Percentiles rank a stretch among this genome's conserved stretches.
Conservation (phyloP, 2,113 vertebrate genomes). For the Diphyllodes magnificus region DNA sequence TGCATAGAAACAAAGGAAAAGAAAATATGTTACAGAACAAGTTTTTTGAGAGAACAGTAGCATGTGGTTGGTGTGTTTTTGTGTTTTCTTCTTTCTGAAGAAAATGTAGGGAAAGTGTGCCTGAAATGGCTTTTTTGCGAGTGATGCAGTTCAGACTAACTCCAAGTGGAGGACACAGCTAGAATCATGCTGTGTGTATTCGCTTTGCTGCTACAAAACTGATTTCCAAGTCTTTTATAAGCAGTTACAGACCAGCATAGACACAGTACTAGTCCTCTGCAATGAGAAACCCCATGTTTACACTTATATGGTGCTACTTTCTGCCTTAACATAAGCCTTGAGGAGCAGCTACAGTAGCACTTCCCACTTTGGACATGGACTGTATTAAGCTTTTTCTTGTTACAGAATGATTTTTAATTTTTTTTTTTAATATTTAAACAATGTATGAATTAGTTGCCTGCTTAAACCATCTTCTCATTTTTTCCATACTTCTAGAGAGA, state of each 20-base stretch:
- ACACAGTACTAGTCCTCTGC: not conserved
- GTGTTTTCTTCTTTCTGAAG: not conserved
- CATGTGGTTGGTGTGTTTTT: accelerated
- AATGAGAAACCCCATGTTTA: not conserved
- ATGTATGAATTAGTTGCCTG: not conserved
- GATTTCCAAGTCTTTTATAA: not conserved
- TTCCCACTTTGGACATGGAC: not conserved
- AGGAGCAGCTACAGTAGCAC: not conserved
- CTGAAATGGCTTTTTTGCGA: not conserved
- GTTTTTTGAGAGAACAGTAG: not conserved
- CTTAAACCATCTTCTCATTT: not conserved
- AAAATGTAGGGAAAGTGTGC: not conserved
- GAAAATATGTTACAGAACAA: not conserved
- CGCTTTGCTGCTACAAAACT: not conserved
- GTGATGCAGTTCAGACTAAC: not conserved
- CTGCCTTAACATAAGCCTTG: not conserved
- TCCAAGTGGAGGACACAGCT: not conserved
- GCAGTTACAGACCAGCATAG: not conserved
- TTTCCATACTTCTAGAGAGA: not conserved
- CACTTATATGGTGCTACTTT: not conserved
- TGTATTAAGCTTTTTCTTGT: not conserved
- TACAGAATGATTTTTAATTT: not conserved
- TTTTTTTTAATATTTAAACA: not conserved
- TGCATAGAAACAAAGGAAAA: not conserved
- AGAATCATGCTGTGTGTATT: not conserved